Percentiles rank a stretch among this genome's conserved stretches.
phyloP scores from a whole-genome alignment of 2,113 vertebrate genomes.

The Trochalopteron elliotii region DNA sequence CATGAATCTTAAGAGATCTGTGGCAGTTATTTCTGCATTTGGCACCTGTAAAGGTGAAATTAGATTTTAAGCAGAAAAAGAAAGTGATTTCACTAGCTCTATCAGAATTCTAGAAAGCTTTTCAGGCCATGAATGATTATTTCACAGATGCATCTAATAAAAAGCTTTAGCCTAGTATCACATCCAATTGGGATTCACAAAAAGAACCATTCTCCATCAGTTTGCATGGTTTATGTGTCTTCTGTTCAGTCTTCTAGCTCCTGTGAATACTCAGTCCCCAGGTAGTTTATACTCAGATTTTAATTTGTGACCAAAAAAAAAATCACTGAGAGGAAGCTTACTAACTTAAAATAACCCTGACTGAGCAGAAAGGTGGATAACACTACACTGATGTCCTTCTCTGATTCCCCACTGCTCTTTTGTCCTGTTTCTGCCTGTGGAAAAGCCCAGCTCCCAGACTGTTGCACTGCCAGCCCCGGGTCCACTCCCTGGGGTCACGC shows the following conservation, averaged over 20 bases:
- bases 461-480: not conserved
- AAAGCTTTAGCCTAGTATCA: not conserved
- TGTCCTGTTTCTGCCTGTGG: not conserved
- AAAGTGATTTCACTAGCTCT: not conserved
- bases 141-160: not conserved
- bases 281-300: not conserved
- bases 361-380: not conserved
- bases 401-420: not conserved
- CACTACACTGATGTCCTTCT: not conserved
- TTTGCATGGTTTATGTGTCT: not conserved
- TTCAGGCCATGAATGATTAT: not conserved
- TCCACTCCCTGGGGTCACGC: not conserved
- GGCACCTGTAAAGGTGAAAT: not conserved
- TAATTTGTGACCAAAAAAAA: not conserved
- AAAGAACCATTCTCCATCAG: not conserved
- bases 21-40: not conserved
- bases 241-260: not conserved
- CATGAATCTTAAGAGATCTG: not conserved
- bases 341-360: not conserved
- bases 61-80: not conserved
- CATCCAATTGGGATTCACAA: not conserved
- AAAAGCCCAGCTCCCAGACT: not conserved
- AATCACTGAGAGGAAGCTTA: not conserved
- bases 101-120: not conserved
- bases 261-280: not conserved